Evolutionary conservation across 2,888 invertebrate genomes (phyloP), one percentile per base, ranked within the genome.

Genomic region (Kuschelorhynchus macadamiae): DNA sequence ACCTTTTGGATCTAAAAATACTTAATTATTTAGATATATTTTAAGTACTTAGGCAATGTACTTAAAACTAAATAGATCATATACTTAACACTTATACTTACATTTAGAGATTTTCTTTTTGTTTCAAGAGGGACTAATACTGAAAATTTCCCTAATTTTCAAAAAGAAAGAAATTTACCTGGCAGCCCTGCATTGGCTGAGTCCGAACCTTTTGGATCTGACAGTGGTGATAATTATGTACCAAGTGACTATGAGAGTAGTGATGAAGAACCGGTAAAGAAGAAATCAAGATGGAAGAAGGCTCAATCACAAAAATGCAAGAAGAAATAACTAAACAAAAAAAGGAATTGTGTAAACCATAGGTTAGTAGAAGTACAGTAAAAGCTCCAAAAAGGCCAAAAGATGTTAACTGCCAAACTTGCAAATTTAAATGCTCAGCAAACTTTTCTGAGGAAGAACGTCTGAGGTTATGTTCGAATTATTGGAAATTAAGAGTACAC

Each of bases 201-300:
- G 9, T 1, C 49, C 17, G 49, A 47, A 9, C 49, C 49, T 18
- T 47, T 47, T 47, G 30, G 49, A 3, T 21, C 49, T n/a, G 21
- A 21, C 20, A 47, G 57, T 17, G 32, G 42, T 44, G 25, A 41
- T 44, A 14, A 56, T n/a, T 55, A 39, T 18, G 18, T 41, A 55
- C 55, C 55, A 41, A 14, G 44, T 57, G 46, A 57, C 16, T 5
- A 57, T 46, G 20, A 57, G 30, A 57, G 18, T 57, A 57, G 57
- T 33, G 44, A 57, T 1, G 44, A 57, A 1, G 25, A 25, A 25
- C 25, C 25, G 21, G 44, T 44, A 44, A 57, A 57, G 17, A 33
- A 47, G 32, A 11, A 14, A 57, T 25, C 32, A 18, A 41, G 46
- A 46, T 41, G 42, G 44, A 46, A 47, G 20, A 25, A 47, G 20